phyloP scores from a whole-genome alignment of 2,797 vertebrate species.

The Epinephelus coioides region DNA sequence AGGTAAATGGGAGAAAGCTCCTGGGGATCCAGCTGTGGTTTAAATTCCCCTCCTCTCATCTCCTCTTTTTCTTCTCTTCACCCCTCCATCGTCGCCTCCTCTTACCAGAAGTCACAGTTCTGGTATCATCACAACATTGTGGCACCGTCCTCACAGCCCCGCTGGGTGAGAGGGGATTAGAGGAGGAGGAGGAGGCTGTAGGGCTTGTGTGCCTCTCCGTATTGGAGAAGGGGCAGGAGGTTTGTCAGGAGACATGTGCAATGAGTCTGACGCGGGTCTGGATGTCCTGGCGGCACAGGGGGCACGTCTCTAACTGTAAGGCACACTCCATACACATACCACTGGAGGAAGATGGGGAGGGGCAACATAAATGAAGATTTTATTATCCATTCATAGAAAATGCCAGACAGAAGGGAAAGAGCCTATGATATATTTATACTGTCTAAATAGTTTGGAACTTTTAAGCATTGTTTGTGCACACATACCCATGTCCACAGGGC shows the following conservation, averaged over 20 bases:
- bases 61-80: constrained; percentile 46
- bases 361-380: background rate
- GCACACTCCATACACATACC: constrained; percentile 99
- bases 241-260: constrained; percentile 98
- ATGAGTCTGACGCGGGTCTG: constrained; percentile 97
- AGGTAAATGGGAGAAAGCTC: constrained; percentile 55
- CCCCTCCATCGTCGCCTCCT: constrained; percentile 40
- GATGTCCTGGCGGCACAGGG: constrained; percentile 99
- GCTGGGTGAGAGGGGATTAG: constrained; percentile 60
- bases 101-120: constrained; percentile 50
- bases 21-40: constrained; percentile 43
- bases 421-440: no score
- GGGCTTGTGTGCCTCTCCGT: constrained; percentile 63
- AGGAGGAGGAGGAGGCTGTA: constrained; percentile 62
- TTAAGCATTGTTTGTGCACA: constrained; percentile 2
- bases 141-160: constrained; percentile 56
- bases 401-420: background rate
- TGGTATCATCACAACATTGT: constrained; percentile 44
- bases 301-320: constrained; percentile 99
- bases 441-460: background rate
- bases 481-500: constrained; percentile 97
- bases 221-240: constrained; percentile 44
- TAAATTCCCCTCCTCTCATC: constrained; percentile 56
- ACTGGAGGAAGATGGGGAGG: constrained; percentile 74
- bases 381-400: background rate